phyloP scores from a whole-genome alignment of 2,888 invertebrate genomes.

The Aspidiotus rigidus region DNA sequence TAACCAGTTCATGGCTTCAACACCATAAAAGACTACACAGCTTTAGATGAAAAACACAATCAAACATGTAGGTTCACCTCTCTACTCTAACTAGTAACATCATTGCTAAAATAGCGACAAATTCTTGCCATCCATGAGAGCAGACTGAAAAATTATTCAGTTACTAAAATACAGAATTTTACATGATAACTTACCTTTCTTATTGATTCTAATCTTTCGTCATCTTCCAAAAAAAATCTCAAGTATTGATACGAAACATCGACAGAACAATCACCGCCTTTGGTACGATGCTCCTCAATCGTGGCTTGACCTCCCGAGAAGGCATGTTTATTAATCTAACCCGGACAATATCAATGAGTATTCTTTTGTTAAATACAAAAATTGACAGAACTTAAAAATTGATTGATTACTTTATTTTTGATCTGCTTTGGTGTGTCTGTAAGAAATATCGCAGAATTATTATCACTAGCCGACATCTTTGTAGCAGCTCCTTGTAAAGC shows the following conservation, averaged over 20 bases:
- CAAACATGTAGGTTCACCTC: no score
- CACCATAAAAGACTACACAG: neutral
- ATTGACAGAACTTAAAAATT: neutral
- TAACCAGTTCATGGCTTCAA: no score
- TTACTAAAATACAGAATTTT: neutral
- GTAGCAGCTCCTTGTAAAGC: constrained; percentile 92
- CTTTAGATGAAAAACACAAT: no score
- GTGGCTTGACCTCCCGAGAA: constrained; percentile 94
- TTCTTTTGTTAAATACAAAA: neutral
- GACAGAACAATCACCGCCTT: constrained; percentile 91
- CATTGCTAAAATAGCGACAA: neutral
- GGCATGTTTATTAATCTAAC: constrained; percentile 73
- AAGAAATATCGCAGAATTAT: constrained; percentile 87
- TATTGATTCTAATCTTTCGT: constrained; percentile 69
- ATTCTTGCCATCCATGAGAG: neutral
- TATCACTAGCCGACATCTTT: constrained; percentile 97
- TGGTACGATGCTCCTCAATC: constrained; percentile 78
- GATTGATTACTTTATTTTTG: constrained; percentile 69
- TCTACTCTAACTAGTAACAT: neutral
- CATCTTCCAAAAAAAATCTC: constrained; percentile 89
- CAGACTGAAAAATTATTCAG: no score
- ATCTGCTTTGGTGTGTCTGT: constrained; percentile 91
- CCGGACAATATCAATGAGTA: neutral
- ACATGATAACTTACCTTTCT: constrained; percentile 45
- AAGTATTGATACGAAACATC: constrained; percentile 94